Evolutionary conservation across 2,888 invertebrate genomes (phyloP).

Genomic region (Bellardia bayeri): DNA sequence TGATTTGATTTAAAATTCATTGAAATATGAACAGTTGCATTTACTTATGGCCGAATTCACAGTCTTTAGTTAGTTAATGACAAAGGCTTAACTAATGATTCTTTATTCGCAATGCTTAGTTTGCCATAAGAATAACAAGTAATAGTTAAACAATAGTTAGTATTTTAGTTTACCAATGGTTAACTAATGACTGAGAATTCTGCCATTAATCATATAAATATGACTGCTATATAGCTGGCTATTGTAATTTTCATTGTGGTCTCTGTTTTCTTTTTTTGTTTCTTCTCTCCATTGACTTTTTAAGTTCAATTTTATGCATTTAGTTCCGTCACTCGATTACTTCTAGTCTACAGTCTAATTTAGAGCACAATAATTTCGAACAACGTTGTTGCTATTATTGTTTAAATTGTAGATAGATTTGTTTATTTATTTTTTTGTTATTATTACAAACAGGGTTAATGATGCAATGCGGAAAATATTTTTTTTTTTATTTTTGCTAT

Average conservation of each 20-base stretch:
- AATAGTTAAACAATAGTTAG: no score
- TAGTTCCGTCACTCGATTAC: constrained; percentile 51
- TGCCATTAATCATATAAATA: neutral
- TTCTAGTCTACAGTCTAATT: constrained; percentile 44
- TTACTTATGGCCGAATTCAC: no score
- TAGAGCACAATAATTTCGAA: constrained; percentile 38
- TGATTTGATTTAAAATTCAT: no score
- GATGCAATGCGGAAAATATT: constrained; percentile 67
- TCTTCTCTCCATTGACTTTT: constrained; percentile 15
- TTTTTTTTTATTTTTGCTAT: neutral
- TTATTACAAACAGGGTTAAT: constrained; percentile 61
- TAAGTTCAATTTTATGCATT: constrained; percentile 43
- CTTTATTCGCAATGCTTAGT: no score
- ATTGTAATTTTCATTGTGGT: constrained; percentile 25
- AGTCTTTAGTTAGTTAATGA: no score
- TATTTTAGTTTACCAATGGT: no score
- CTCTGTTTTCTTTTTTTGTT: neutral
- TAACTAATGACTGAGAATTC: no score
- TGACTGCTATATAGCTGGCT: neutral
- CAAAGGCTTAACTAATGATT: no score
- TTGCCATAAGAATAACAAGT: no score
- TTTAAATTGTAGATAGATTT: constrained; percentile 7
- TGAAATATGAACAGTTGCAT: no score
- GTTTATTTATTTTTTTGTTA: constrained; percentile 2
- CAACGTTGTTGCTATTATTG: constrained; percentile 24